Evolutionary conservation across 2,888 invertebrate genomes (phyloP), one percentile per base, ranked within the genome.

Genomic region (Acleris literana): DNA sequence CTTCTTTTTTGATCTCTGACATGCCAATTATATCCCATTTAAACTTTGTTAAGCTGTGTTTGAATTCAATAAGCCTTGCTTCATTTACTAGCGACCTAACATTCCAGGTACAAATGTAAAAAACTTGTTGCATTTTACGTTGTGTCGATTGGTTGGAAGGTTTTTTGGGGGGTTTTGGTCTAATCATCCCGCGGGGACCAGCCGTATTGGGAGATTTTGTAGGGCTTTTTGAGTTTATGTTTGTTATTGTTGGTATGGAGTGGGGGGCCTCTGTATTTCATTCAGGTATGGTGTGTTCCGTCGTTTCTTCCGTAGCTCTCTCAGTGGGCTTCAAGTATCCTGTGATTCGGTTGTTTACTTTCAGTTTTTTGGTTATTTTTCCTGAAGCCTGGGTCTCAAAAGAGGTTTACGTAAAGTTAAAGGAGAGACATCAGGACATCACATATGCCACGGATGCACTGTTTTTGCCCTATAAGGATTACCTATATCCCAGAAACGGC

Each of bases 21-120:
- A 69, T 17, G n/a, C 69, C 63, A 11, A 66, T 44, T 1, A 66
- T 57, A 39, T 66, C 61, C 69, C 64, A 69, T 39, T 67, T 61
- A 7, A 64, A 51, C n/a, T 63, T 54, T 43, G 39, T 16, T 18
- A 64, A 22, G 43, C 55, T 43, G 52, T 68, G 13, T n/a, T 60
- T 59, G 25, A 68, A 18, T 46, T 60, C 51, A 13, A 11, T 16
- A 1, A 54, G 49, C 54, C 63, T 46, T 11, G n/a, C 7, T 6
- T n/a, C 13, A 7, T 17, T 25, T 13, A 67, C 53, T 39, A 67
- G 18, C 2, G 63, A 63, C 43, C 59, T 67, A 3, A 67, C 67
- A 44, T 68, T 68, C 13, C 17, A 48, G 17, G 48, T 48, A 18
- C 48, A 48, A n/a, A 48, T 48, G 16, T 46, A 6, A 6, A 46